A percentile compares a stretch with the other conserved stretches of the same genome.
These are phyloP conservation scores for Palythoa caribaeorum DNA, from an alignment of 92 coral and sea anemone species.

Conservation along the genomic window DNA sequence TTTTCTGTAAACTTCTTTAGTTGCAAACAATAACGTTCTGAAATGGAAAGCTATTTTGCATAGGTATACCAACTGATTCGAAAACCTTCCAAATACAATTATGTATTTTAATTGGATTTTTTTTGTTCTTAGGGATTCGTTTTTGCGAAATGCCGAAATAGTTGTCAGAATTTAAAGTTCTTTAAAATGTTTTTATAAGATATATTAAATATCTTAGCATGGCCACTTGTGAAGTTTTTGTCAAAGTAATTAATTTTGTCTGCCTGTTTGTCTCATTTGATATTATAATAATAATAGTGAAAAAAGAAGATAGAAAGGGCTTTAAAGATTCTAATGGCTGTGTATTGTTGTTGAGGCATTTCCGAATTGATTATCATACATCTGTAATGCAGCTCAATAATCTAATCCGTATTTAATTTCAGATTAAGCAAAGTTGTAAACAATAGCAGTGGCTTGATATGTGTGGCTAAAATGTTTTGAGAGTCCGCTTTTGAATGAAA, in stretches of 20 bases:
- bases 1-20: not conserved
- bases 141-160: not conserved
- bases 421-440: not conserved
- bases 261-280: constrained; percentile 6
- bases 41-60: not conserved
- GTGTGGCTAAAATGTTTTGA: not conserved
- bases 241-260: not conserved
- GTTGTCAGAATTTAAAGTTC: not conserved
- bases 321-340: not conserved
- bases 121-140: not conserved
- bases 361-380: not conserved
- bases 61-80: not conserved
- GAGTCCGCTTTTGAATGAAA: not conserved
- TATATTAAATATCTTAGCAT: not conserved
- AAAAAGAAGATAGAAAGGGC: not conserved
- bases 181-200: not conserved
- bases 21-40: constrained; percentile 13
- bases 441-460: not conserved
- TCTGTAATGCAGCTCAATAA: not conserved
- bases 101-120: not conserved
- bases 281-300: not conserved
- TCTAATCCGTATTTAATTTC: constrained; percentile 20
- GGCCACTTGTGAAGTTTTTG: not conserved
- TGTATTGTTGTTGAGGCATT: not conserved
- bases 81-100: not conserved